These are phyloP conservation scores for Sabellastarte sp. DNA, from an alignment of 2,888 invertebrate species.

Conservation along the genomic window DNA sequence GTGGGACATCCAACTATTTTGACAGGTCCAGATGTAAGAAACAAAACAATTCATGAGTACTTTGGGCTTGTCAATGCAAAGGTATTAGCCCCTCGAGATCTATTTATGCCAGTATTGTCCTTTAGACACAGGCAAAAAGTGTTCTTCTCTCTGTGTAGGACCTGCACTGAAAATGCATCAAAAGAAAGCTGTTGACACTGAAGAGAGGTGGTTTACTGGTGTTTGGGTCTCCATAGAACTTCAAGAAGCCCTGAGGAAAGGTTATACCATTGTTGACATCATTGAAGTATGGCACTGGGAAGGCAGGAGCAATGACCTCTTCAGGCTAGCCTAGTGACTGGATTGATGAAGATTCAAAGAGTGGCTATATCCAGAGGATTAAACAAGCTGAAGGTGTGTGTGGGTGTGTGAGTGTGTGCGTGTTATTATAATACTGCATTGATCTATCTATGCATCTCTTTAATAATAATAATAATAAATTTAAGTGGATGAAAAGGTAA, in stretches of 20 bases:
- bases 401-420: no score
- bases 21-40: constrained; percentile 17
- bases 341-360: constrained; percentile 22
- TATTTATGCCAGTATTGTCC: constrained; percentile 41
- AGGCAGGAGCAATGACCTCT: constrained; percentile 28
- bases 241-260: not conserved
- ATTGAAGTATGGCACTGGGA: not conserved
- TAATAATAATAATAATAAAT: no score
- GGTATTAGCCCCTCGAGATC: constrained; percentile 28
- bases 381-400: no score
- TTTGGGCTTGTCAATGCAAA: constrained; percentile 28
- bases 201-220: not conserved
- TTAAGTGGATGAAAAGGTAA: no score
- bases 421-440: no score
- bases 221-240: not conserved
- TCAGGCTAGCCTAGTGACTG: constrained; percentile 33
- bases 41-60: constrained; percentile 15
- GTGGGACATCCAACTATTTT: constrained; percentile 29
- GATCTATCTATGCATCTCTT: no score
- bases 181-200: not conserved
- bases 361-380: constrained; percentile 23
- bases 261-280: not conserved
- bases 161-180: constrained; percentile 36
- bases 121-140: constrained; percentile 34
- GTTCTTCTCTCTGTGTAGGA: constrained; percentile 46